A percentile compares a stretch with the other conserved stretches of the same genome.
These are phyloP conservation scores for Periphyllus acericola DNA, from an alignment of 2,888 invertebrate genomes.

Conservation along the genomic window DNA sequence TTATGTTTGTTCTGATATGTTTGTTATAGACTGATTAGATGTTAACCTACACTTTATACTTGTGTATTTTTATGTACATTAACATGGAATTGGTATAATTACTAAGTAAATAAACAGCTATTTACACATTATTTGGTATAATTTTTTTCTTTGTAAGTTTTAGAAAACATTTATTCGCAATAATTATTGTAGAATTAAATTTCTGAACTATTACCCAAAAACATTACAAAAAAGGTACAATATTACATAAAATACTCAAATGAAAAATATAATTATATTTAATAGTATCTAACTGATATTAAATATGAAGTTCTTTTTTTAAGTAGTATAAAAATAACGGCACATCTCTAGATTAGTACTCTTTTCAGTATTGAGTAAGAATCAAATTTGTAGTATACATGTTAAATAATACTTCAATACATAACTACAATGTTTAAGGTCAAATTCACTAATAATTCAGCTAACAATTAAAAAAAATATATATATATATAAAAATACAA, in stretches of 20 bases:
- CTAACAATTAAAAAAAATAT: background rate
- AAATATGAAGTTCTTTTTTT: background rate
- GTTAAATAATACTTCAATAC: background rate
- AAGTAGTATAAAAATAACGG: background rate
- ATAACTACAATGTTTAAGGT: background rate
- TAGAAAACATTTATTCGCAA: background rate
- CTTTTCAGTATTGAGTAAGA: background rate
- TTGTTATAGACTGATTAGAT: constrained; percentile 15
- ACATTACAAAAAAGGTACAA: background rate
- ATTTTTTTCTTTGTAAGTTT: background rate
- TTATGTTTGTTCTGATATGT: background rate
- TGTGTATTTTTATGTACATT: background rate
- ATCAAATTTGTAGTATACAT: background rate
- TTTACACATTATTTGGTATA: background rate
- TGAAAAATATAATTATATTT: too few species aligned
- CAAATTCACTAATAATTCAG: background rate
- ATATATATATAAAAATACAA: background rate
- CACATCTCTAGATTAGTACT: too few species aligned
- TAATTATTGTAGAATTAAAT: too few species aligned
- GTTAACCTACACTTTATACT: background rate
- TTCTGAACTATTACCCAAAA: too few species aligned
- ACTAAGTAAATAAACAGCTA: constrained; percentile 7
- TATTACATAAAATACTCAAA: background rate
- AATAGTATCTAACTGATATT: too few species aligned
- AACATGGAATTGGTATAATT: background rate